Base-by-base conservation (phyloP, 2,797 vertebrate species). In the Sternotherus odoratus region DNA sequence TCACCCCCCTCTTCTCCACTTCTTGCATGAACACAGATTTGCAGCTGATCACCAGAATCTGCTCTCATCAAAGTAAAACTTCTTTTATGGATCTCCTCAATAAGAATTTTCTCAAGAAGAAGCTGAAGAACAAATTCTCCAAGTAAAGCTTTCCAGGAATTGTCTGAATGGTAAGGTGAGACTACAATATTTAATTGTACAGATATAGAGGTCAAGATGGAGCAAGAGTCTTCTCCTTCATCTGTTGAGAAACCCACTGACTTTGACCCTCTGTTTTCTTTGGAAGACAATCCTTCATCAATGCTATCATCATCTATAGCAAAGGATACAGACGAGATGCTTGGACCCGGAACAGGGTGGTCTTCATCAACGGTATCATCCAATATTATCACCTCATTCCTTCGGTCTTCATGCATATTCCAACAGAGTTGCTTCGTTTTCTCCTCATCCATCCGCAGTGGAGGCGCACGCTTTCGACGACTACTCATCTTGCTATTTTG, bases 331-430 rank as follows among this genome's bases (percentile, higher is more conserved):
- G 95, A 91, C 85, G 96, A 94, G 85, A 83, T 85, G 96, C 98
- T 97, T 87, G 98, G 94, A 91, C 95, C 91, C 1, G 96, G 90
- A 82, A 87, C 12, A 1, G 75, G 57, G 15, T 95, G 94, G 24
- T 96, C 95, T n/a, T 87, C 79, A 49, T 28, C 93, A 0, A 83
- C 50, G 2, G 97, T 98, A n/a, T 95, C 97, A 83, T 96, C 96
- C 74, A 94, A 63, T 1, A 77, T 53, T 53, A 98, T 82, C 43
- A 97, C 13, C 5, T 95, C 97, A 43, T 97, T 98, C 94, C 96
- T 98, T 28, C 99, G 97, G 94, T 99, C 98, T 75, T 99, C 99
- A n/a, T 99, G 97, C 99, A 99, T 99, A 96, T 99, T 99, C 99
- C 99, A 99, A 79, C 98, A 97, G 53, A 99, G 97, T 92, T 94